Base-by-base conservation (phyloP, 2,888 invertebrate genomes). In the Sminthurinus aureus region DNA sequence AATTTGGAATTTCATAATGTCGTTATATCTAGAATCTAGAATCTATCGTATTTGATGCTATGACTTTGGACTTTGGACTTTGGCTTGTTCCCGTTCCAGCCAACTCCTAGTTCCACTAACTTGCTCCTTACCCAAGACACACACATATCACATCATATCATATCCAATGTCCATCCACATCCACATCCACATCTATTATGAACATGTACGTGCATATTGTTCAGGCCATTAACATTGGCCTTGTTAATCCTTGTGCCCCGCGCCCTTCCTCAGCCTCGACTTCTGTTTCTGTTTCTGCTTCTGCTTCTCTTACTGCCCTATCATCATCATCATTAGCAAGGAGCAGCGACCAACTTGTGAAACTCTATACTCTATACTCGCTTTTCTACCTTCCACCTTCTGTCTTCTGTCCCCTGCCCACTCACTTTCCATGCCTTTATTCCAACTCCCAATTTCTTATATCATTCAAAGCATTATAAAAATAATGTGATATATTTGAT, bases 1-100 rank as follows among this genome's bases (percentile, higher is more conserved):
- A 71, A 71, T 71, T 71, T 58, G 58, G 58, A 18, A 58, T 58
- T 58, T 58, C 58, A 58, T 58, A 58, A 58, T 58, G 58, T 58
- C 58, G 58, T 58, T 58, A 58, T 58, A 18, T 13, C 58, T 58
- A 15, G 6, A 38, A 58, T 58, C 58, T 13, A 58, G 2, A 18
- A 58, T 38, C 38, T 38, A 38, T 38, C 1, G 6, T 38, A 38
- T 38, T 38, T 38, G 3, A 38, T 38, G 38, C n/a, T n/a, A n/a
- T n/a, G n/a, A 13, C 52, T 8, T 52, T 58, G 58, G 15, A 6
- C 58, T 58, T 58, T 6, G 2, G 58, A 69, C 69, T 69, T 64
- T 64, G n/a, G 15, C 64, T n/a, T 18, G n/a, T n/a, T 64, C 58
- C 58, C 9, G 58, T 15, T 58, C 58, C 58, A 58, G 58, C 58